Evolutionary conservation across 1,140 invertebrate genomes (phyloP).

Genomic region (Thalassaphorura encarpata): DNA sequence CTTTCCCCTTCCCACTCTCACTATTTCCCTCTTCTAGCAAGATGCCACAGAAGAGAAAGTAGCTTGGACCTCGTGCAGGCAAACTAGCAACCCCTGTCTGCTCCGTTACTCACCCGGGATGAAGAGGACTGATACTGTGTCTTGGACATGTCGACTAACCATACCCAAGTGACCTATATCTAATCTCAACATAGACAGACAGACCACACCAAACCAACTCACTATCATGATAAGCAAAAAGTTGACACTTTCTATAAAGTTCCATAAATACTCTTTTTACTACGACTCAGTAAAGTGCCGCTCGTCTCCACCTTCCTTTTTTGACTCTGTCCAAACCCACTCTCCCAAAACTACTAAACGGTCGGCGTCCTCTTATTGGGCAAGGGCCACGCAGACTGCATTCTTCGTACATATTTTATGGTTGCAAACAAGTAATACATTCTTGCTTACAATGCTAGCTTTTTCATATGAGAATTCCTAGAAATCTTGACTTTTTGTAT

Average conservation of each 20-base stretch:
- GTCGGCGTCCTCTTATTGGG: too few species aligned
- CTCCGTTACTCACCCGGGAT: not conserved
- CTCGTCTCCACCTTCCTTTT: not conserved
- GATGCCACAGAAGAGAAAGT: not conserved
- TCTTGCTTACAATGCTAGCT: too few species aligned
- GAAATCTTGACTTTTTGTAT: too few species aligned
- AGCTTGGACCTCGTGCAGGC: too few species aligned
- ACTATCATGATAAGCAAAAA: slow-evolving; percentile 9
- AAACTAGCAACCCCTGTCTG: too few species aligned
- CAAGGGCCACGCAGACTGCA: too few species aligned
- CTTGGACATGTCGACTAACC: slow-evolving; percentile 18
- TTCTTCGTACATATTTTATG: too few species aligned
- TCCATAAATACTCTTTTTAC: not conserved
- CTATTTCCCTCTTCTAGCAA: not conserved
- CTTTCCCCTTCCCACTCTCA: slow-evolving; percentile 9
- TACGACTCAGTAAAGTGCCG: not conserved
- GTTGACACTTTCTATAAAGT: not conserved
- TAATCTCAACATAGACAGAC: slow-evolving; percentile 12
- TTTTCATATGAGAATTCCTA: too few species aligned
- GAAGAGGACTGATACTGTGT: not conserved
- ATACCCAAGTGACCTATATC: slow-evolving; percentile 27
- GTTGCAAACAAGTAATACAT: too few species aligned
- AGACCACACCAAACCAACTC: too few species aligned
- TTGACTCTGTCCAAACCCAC: too few species aligned
- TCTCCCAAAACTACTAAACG: too few species aligned